Conservation (phyloP, 1,140 invertebrate genomes). For the Drosophila bipectinata region DNA sequence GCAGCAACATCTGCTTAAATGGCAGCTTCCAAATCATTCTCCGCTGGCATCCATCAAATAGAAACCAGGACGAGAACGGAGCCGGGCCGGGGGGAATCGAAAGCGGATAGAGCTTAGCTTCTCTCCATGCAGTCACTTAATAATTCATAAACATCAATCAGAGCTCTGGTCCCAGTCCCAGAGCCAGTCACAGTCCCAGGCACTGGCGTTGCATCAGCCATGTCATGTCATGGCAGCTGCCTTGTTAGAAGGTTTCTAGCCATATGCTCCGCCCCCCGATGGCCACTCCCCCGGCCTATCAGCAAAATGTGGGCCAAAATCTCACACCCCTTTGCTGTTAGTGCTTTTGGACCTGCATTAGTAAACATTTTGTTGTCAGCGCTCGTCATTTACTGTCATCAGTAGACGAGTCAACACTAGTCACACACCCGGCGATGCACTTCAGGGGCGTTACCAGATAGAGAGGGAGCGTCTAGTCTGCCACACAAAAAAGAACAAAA, state of each 20-base stretch:
- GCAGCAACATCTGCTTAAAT: constrained; percentile 11
- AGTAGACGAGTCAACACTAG: constrained; percentile 39
- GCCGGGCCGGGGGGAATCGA: background rate
- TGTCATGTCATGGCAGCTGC: constrained; percentile 33
- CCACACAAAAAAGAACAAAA: constrained; percentile 29
- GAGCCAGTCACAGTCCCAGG: constrained; percentile 3
- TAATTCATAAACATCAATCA: constrained; percentile 79
- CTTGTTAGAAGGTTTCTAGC: constrained; percentile 29
- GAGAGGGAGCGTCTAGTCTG: constrained; percentile 9
- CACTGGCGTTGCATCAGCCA: constrained; percentile 42
- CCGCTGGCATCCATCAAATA: constrained; percentile 18
- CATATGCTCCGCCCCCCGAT: constrained; percentile 15
- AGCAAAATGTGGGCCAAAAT: constrained; percentile 30
- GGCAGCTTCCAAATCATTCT: constrained; percentile 7
- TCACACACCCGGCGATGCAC: constrained; percentile 25
- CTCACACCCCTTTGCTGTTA: constrained; percentile 12
- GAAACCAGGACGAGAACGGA: background rate
- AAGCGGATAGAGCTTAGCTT: constrained; percentile 22
- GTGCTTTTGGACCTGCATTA: constrained; percentile 54
- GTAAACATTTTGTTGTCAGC: constrained; percentile 76
- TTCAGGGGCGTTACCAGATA: background rate
- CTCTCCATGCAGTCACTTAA: constrained; percentile 50
- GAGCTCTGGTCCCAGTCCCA: constrained; percentile 24
- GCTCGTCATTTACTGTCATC: constrained; percentile 70
- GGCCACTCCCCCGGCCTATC: background rate